Base-by-base conservation (phyloP, 2,113 vertebrate genomes). In the Atractosteus spatula region DNA sequence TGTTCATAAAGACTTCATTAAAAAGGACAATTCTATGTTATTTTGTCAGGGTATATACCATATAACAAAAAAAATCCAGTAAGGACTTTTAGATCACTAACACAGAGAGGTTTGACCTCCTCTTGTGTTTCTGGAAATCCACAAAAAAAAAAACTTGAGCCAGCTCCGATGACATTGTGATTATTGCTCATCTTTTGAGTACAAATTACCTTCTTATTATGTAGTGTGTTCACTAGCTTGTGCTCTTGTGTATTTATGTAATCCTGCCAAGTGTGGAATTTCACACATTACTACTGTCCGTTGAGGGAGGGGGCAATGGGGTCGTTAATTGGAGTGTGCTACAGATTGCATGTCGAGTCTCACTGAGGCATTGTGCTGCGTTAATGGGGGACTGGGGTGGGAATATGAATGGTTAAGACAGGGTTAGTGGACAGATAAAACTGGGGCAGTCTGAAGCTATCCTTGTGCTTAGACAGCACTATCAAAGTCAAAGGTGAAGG, bases 1-100 rank as follows among this genome's bases (percentile, higher is more conserved):
- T 63, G 62, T 71, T 66, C 66, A 67, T 6, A 80, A 69, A 74
- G 72, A 65, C 59, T 77, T 79, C 68, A 71, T 78, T 70, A 68
- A 78, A 70, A 51, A 45, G 7, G 66, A 71, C 41, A 73, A 74
- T 76, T 77, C 71, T 67, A 45, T 72, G 47, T 69, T 29, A 63
- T 54, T 62, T 74, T 74, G 62, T 56, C 13, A 41, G 70, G 72
- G 54, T 67, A 59, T 62, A 76, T 76, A 76, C 70, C 69, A 76
- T 65, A 62, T 66, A 54, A 10, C 71, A 76, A 67, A 55, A 78
- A 55, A 54, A 66, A 8, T 51, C 69, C 69, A 70, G 74, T 56
- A 76, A 72, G 76, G 71, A 44, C 62, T 59, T 71, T 76, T 70
- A 67, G 71, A 78, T 72, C 74, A 67, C 72, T 47, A n/a, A 29